These are phyloP conservation scores for Ahaetulla prasina DNA, from an alignment of 2,113 vertebrate species.

Conservation along the genomic window DNA sequence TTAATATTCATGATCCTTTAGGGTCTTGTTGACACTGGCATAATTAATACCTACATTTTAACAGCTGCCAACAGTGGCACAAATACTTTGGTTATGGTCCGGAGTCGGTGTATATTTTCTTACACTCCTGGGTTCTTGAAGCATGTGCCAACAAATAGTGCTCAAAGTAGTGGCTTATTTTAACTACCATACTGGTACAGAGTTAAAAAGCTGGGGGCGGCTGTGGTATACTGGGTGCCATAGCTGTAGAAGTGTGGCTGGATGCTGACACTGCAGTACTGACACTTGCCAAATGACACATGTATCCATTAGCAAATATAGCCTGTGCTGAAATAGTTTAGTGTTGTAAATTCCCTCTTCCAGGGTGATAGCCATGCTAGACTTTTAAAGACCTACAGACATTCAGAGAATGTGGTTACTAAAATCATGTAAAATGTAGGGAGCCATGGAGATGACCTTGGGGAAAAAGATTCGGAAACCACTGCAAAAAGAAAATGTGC, in stretches of 20 bases:
- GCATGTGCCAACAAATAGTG: neutral
- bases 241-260: neutral
- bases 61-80: conserved; percentile 51
- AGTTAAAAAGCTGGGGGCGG: neutral
- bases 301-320: neutral
- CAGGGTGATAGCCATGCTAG: neutral
- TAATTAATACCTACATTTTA: conserved; percentile 63
- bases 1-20: conserved; percentile 61
- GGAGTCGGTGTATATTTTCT: conserved; percentile 24
- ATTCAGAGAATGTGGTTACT: neutral
- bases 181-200: neutral
- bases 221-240: neutral
- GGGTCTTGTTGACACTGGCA: conserved; percentile 64
- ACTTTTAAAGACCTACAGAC: neutral
- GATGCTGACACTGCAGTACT: neutral
- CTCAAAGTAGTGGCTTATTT: neutral
- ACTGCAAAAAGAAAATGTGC: neutral
- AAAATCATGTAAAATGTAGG: neutral
- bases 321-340: neutral
- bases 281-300: neutral
- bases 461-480: neutral
- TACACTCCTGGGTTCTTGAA: neutral
- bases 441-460: neutral
- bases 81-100: conserved; percentile 54
- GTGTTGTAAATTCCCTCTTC: neutral